Base-by-base conservation (phyloP, 2,888 invertebrate genomes). In the Mythimna pallens region DNA sequence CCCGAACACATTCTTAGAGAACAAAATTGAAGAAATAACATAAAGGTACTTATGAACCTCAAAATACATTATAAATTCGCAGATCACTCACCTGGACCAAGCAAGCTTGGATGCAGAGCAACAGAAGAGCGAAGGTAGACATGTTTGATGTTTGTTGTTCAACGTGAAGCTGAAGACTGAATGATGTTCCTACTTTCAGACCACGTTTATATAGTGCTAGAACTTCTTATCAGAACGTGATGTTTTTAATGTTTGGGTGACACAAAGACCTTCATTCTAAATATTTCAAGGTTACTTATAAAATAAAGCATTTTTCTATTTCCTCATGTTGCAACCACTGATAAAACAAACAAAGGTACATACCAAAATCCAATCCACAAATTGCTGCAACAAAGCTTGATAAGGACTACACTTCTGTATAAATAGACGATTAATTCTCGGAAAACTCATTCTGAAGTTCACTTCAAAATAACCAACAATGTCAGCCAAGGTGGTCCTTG, bases 21-120 rank as follows among this genome's bases (percentile, higher is more conserved):
- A n/a, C n/a, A 40, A 61, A 40, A 14, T 30, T 9, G 17, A 8
- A 8, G 17, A 7, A 30, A 57, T 1, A 36, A 12, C 14, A 2
- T 59, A 14, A 14, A 22, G 3, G 30, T 30, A 6, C 1, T 17
- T 14, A 25, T 25, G 8, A 17, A 2, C 30, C 20, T 20, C 6
- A 14, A 6, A 17, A 3, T 57, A 17, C 7, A 25, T 3, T 1
- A 1, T 20, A 0, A 3, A 34, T n/a, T 52, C 0, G 50, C 2
- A 25, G 12, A 12, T 12, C 3, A 40, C 57, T 68, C 22, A 91
- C 91, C 83, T 91, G 89, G 66, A 89, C 71, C 76, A 90, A 85
- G 82, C 87, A 89, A 81, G 88, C 89, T 80, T 90, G 90, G 73
- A 86, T 72, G 86, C 88, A 90, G 79, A 91, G 70, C 25, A 90